A percentile compares a stretch with the other conserved stretches of the same genome.
phyloP scores from a whole-genome alignment of 2,888 invertebrate species.

The Amphipoea lucens region DNA sequence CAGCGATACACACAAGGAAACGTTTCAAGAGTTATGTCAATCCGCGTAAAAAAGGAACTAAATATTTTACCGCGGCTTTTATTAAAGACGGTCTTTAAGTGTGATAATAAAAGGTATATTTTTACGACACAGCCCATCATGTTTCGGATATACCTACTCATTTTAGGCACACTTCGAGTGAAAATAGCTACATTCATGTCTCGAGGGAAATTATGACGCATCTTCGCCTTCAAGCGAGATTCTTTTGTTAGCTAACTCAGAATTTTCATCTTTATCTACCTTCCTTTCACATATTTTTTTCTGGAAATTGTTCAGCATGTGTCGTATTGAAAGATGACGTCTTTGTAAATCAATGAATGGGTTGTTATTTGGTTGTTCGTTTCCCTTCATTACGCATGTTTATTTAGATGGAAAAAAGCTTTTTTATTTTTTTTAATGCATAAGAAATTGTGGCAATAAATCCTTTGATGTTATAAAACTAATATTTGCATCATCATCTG shows the following conservation, averaged over 20 bases:
- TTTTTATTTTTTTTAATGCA: background rate
- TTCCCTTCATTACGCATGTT: conserved; percentile 26
- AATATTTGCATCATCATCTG: too few species aligned
- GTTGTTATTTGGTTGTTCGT: conserved; percentile 28
- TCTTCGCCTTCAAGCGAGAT: conserved; percentile 49
- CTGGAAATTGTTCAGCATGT: conserved; percentile 1
- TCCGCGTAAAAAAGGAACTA: conserved; percentile 27
- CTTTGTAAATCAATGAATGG: conserved; percentile 35
- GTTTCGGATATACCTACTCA: conserved; percentile 29
- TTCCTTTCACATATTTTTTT: conserved; percentile 30
- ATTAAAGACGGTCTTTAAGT: conserved; percentile 30
- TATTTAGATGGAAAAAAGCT: conserved; percentile 5
- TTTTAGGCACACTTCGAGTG: conserved; percentile 45
- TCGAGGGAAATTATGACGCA: conserved; percentile 77
- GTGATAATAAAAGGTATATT: conserved; percentile 20
- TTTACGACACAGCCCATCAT: conserved; percentile 47
- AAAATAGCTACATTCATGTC: conserved; percentile 64
- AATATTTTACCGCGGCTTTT: conserved; percentile 36
- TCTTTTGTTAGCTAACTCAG: conserved; percentile 69
- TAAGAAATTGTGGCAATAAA: background rate
- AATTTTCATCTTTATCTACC: conserved; percentile 58
- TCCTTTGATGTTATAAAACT: background rate
- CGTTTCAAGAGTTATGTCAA: conserved; percentile 20
- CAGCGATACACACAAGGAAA: conserved; percentile 16
- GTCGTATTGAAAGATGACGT: conserved; percentile 15